Evolutionary conservation across 2,797 vertebrate genomes (phyloP), one percentile per base, ranked within the genome.

Genomic region (Pyrrhura leucotis): DNA sequence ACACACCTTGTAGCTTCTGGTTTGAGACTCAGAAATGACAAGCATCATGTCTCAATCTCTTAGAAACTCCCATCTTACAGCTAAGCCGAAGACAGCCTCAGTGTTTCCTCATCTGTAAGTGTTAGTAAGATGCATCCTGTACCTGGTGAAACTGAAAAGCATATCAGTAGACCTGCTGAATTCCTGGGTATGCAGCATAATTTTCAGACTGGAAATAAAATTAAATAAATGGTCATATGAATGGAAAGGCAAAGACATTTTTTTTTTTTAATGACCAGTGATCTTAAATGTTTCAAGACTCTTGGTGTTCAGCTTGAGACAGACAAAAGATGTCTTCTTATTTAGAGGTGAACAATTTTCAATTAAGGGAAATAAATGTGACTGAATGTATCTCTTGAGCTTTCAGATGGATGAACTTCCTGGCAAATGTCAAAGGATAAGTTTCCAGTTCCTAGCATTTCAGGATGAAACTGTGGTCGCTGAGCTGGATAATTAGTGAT

Each of bases 401-500:
- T 94, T 74, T 75, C 59, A 79, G 35, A 66, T 13, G 48, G 48
- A 42, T 73, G 87, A 93, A 88, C 95, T 96, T 95, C 62, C 85
- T 88, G 93, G 69, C 59, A 93, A 81, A 75, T 44, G 54, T 10
- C 58, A 68, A 88, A 95, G 82, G 85, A 73, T 89, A 69, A 78
- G 35, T 85, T 94, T 93, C 79, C 79, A 59, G 0, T 45, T 84
- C 71, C 28, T 92, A 51, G 56, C 17, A 29, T 96, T 95, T 78
- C 92, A 91, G 79, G 89, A 81, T 31, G 78, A 81, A 75, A n/a
- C 82, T 86, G 66, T 88, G 92, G 78, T 88, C n/a, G 0, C 76
- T 94, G 90, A 88, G 82, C 81, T 92, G 92, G 90, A 84, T 96
- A 93, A 95, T 95, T 89, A 73, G 50, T 26, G 79, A 81, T 78